Conservation (phyloP, 1,140 invertebrate genomes). For the Drosophila nigromelanica region DNA sequence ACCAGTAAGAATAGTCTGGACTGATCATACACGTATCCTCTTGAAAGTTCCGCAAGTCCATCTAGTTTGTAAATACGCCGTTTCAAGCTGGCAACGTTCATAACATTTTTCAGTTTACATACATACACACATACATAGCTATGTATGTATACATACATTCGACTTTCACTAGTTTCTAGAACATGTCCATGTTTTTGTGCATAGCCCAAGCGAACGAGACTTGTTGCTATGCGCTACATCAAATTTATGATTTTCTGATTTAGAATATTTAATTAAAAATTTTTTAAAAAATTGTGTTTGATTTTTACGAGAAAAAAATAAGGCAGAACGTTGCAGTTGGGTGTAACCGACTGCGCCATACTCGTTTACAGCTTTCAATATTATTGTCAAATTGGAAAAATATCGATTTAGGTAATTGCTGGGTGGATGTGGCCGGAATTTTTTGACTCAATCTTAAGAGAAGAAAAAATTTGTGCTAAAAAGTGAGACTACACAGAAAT, state of each 20-base stretch:
- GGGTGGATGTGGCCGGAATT: too few species aligned
- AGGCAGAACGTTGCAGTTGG: too few species aligned
- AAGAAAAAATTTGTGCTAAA: too few species aligned
- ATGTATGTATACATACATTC: constrained; percentile 5
- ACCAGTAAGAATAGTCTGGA: constrained; percentile 52
- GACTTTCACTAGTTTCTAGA: constrained; percentile 54
- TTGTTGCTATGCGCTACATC: constrained; percentile 4
- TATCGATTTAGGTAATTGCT: too few species aligned
- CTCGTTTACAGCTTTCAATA: too few species aligned
- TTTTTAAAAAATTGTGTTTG: constrained; percentile 28
- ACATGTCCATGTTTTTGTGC: constrained; percentile 16
- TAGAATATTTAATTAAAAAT: constrained; percentile 76
- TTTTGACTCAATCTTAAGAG: too few species aligned
- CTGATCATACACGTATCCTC: constrained; percentile 12
- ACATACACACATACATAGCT: background rate
- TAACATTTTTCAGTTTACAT: constrained; percentile 49
- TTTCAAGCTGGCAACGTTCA: constrained; percentile 43
- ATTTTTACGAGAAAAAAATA: background rate
- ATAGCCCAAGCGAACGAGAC: constrained; percentile 22
- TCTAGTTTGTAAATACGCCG: constrained; percentile 60
- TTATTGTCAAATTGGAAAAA: too few species aligned
- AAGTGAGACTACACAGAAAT: too few species aligned
- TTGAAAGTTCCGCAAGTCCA: constrained; percentile 76
- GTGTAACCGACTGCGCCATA: too few species aligned
- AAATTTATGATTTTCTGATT: constrained; percentile 47